Evolutionary conservation across 92 coral and sea anemone genomes (phyloP).

Genomic region (Palythoa caribaeorum): DNA sequence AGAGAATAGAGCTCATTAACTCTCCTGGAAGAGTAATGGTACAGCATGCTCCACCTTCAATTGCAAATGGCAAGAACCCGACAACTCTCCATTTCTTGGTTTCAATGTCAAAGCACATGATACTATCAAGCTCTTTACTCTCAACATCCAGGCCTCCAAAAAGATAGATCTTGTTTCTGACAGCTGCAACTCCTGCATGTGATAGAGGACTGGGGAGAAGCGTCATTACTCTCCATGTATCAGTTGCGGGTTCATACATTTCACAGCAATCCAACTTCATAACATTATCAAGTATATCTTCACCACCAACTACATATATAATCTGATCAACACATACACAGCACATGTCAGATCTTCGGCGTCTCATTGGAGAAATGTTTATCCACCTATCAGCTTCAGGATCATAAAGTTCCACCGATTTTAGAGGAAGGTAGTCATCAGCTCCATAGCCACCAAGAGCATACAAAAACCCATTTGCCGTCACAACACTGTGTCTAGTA

Average conservation of each 20-base stretch:
- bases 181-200: conserved; percentile 70
- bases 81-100: conserved; percentile 75
- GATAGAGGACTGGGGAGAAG: conserved; percentile 74
- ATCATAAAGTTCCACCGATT: conserved; percentile 74
- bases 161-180: conserved; percentile 70
- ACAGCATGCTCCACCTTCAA: conserved; percentile 87
- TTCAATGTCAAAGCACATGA: conserved; percentile 81
- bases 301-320: conserved; percentile 82
- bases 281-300: conserved; percentile 71
- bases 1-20: conserved; percentile 58
- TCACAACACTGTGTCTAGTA: conserved; percentile 74
- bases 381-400: conserved; percentile 69
- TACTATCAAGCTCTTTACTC: conserved; percentile 78
- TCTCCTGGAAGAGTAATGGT: conserved; percentile 86
- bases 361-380: conserved; percentile 72
- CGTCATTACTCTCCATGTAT: conserved; percentile 73
- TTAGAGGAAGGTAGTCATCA: conserved; percentile 74
- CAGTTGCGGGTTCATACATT: conserved; percentile 66
- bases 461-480: conserved; percentile 61
- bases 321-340: conserved; percentile 55
- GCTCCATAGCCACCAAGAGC: conserved; percentile 87
- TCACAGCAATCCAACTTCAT: conserved; percentile 77
- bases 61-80: conserved; percentile 64
- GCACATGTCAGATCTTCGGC: conserved; percentile 77
- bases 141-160: conserved; percentile 76